Percentiles rank a stretch among this genome's conserved stretches.
Conservation (phyloP, 2,797 vertebrate genomes). For the Nothura maculosa region DNA sequence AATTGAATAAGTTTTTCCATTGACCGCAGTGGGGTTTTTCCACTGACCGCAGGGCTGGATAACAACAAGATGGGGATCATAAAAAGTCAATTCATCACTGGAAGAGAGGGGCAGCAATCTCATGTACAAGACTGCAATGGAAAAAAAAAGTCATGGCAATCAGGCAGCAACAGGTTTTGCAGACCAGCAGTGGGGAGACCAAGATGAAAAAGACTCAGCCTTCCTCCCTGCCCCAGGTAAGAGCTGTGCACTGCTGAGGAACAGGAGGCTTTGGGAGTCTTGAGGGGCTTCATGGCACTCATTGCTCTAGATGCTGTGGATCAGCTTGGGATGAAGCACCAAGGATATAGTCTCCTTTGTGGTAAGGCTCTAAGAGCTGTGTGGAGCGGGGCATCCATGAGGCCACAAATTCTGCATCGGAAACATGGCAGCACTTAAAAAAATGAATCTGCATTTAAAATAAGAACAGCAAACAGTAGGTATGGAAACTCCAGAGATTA, state of each 20-base stretch:
- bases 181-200: neutral
- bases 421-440: neutral
- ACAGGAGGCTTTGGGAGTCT: neutral
- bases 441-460: neutral
- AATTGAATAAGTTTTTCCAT: neutral
- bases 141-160: neutral
- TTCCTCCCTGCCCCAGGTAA: neutral
- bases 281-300: neutral
- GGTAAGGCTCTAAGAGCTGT: neutral
- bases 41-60: conserved; percentile 2
- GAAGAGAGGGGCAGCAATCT: neutral
- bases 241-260: neutral
- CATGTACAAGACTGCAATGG: neutral
- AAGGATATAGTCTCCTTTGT: neutral
- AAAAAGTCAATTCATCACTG: neutral
- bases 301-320: neutral
- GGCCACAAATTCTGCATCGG: neutral
- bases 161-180: neutral
- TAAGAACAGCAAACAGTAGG: neutral
- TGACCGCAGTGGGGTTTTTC: conserved; percentile 1
- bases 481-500: neutral
- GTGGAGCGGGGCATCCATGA: neutral
- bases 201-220: neutral
- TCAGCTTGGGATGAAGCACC: neutral
- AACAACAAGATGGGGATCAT: neutral